Evolutionary conservation across 2,888 invertebrate genomes (phyloP), one percentile per base, ranked within the genome.

Genomic region (Conus canariensis): DNA sequence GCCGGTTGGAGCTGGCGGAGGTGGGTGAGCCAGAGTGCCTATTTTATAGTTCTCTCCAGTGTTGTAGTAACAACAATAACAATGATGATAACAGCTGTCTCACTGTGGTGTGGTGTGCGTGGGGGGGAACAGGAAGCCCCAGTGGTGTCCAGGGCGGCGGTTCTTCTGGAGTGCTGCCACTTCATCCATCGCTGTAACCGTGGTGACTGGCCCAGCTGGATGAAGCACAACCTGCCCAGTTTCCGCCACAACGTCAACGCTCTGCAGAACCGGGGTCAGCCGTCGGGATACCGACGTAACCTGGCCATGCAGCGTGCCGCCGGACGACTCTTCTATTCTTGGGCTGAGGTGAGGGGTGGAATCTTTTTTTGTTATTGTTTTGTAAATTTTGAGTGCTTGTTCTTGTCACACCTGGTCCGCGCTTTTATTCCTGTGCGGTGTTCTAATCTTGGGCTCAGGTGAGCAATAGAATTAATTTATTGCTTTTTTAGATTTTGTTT

Each of bases 161-260:
- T 99, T 89, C 97, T 99, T 12, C 96, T 99, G 91, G 99, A 99
- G 96, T 99, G 99, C 96, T 98, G 99, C 0, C 98, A 99, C 96
- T 98, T 99, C 94, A 99, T 99, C 3, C 99, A 99, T 95, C 98
- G 98, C 93, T 99, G 99, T 96, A 99, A 99, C 96, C 98, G 98
- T 95, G 99, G 99, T 0, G 98, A 99, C 94, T 99, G 99, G 99
- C 99, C 99, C 0, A 97, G 98, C 90, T 99, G 99, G 99, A 98
- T 99, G 97, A 99, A 99, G 96, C 97, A 98, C 14, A 98, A 98
- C 95, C 97, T 98, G 92, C 97, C 98, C 12, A 97, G 98, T 95
- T 98, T 98, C 95, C 94, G 95, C 70, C 94, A 95, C 88, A 95
- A 95, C 19, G 93, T 94, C 14, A 94, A 94, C 88, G 94, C 96